Evolutionary conservation across 2,113 vertebrate species (phyloP).

Genomic region (Megaceryle maxima): DNA sequence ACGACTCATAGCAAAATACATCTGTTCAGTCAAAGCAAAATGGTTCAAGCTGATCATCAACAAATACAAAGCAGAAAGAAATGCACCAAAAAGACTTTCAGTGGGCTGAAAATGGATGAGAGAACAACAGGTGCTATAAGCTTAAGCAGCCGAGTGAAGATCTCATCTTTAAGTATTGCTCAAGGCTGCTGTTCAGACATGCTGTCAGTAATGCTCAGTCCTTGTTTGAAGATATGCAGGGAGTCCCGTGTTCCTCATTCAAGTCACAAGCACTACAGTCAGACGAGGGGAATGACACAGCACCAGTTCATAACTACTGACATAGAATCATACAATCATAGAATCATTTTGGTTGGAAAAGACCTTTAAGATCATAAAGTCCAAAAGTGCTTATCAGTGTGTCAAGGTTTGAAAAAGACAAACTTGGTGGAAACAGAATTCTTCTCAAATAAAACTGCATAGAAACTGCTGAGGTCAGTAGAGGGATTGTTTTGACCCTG

Average conservation of each 20-base stretch:
- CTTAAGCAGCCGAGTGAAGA: background rate
- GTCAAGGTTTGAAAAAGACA: background rate
- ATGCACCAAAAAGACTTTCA: background rate
- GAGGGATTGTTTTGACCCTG: background rate
- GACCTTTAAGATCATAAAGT: too few species aligned
- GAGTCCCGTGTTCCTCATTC: background rate
- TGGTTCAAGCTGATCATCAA: background rate
- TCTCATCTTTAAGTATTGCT: background rate
- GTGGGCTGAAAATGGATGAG: background rate
- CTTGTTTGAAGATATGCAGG: background rate
- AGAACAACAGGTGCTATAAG: background rate
- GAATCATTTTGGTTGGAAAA: too few species aligned
- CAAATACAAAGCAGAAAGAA: background rate
- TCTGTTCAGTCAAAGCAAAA: background rate
- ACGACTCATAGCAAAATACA: background rate
- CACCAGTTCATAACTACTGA: background rate
- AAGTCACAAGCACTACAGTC: accelerated
- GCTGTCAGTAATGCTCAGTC: background rate
- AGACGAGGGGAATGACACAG: background rate
- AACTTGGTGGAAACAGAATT: background rate
- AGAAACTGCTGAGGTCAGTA: background rate
- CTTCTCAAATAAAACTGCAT: background rate
- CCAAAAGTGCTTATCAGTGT: background rate
- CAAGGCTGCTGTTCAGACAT: background rate
- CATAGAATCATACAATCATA: background rate